Base-by-base conservation (phyloP, 2,888 invertebrate species). In the Pemphredon lugubris region DNA sequence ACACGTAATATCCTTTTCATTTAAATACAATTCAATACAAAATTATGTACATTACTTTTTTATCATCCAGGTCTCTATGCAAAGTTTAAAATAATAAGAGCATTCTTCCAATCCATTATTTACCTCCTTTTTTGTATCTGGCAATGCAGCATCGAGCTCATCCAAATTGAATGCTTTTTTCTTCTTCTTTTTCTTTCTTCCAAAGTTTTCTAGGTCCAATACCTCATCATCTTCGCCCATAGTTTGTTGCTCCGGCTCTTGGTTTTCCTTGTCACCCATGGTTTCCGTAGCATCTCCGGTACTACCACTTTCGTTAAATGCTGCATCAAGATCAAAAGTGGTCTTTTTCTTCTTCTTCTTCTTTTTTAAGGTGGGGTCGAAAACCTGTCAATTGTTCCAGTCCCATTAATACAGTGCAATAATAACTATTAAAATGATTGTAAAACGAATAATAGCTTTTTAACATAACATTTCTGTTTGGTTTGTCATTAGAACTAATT, bases 261-360 rank as follows among this genome's bases (percentile, higher is more conserved):
- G 90, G 69, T 91, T 91, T 64, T 91, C 92, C 75, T 91, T 91
- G 73, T 91, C 90, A 0, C 87, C 89, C 9, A 83, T 90, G 87
- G 93, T 92, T 88, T 93, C 93, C 83, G 91, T 91, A 79, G 90
- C 90, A 86, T 93, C 93, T 84, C 92, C 91, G 87, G 90, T 90
- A 83, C 91, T 92, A 87, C 92, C 91, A 87, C 91, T 90, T 79
- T 92, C 93, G 14, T 94, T 95, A 73, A 96, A 91, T 42, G 95
- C 96, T 30, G 96, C 94, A 89, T 97, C 97, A 82, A 97, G 92
- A 89, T 97, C 97, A 87, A 98, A 97, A 26, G 95, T 94, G 85
- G 95, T 96, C 95, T 97, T 97, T 94, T 96, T 96, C 92, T 97
- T 98, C 91, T 97, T 98, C 91, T 97, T 97, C 91, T 97, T 98